Evolutionary conservation across 2,888 invertebrate genomes (phyloP).

Genomic region (Lathronympha strigana): DNA sequence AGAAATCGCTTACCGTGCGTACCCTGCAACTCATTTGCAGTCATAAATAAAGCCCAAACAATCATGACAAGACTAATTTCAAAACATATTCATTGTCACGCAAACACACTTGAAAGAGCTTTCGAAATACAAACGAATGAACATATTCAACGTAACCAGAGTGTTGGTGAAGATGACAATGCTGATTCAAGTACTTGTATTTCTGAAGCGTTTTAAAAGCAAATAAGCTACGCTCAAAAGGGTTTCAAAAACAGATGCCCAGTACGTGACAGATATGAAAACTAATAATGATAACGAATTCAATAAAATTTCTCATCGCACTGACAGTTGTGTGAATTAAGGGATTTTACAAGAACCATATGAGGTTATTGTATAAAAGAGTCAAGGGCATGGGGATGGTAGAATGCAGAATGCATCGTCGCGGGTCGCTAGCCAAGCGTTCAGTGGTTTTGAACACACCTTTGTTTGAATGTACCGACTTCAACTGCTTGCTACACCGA

Average conservation of each 20-base stretch:
- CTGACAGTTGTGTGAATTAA: slow-evolving; percentile 46
- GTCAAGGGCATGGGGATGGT: slow-evolving; percentile 35
- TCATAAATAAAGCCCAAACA: slow-evolving; percentile 47
- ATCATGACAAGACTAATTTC: slow-evolving; percentile 60
- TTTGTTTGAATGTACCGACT: slow-evolving; percentile 54
- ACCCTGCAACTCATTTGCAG: slow-evolving; percentile 59
- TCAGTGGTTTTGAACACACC: slow-evolving; percentile 51
- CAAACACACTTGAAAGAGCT: slow-evolving; percentile 60
- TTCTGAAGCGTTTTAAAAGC: slow-evolving; percentile 35
- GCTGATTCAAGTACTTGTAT: slow-evolving; percentile 24
- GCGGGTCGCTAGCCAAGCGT: slow-evolving; percentile 55
- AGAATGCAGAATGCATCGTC: slow-evolving; percentile 43
- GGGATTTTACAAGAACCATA: slow-evolving; percentile 21
- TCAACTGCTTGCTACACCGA: slow-evolving; percentile 33
- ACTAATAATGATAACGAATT: slow-evolving; percentile 43
- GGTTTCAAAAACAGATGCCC: slow-evolving; percentile 44
- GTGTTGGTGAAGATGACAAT: slow-evolving; percentile 45
- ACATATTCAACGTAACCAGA: slow-evolving; percentile 46
- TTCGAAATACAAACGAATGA: slow-evolving; percentile 53
- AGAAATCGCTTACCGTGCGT: slow-evolving; percentile 37
- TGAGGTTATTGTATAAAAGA: slow-evolving; percentile 23
- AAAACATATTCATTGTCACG: slow-evolving; percentile 55
- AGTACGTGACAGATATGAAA: slow-evolving; percentile 50
- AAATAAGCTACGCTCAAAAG: slow-evolving; percentile 44
- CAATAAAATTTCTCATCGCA: slow-evolving; percentile 52